A percentile compares a stretch with the other conserved stretches of the same genome.
Evolutionary conservation across 2,888 invertebrate species (phyloP).

Genomic region (Ectemnius cavifrons): DNA sequence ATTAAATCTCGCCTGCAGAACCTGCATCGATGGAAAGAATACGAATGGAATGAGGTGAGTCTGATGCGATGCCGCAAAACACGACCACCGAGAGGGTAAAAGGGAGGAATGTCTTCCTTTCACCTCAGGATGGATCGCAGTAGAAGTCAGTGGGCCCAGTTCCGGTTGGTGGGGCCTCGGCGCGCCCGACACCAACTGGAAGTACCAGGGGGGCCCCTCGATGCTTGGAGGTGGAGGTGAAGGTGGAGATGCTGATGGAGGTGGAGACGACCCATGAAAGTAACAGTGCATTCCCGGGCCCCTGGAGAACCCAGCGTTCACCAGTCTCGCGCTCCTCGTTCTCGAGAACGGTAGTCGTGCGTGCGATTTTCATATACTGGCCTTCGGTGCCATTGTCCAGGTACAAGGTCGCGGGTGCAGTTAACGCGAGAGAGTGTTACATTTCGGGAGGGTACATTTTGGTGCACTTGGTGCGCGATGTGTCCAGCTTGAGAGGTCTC

Average conservation of each 20-base stretch:
- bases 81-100: constrained; percentile 19
- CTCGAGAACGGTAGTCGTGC: constrained; percentile 43
- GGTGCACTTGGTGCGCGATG: constrained; percentile 47
- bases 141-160: constrained; percentile 16
- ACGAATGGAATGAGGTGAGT: neutral
- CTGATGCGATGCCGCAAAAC: neutral
- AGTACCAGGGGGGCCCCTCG: neutral
- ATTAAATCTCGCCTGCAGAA: too few relatives aligned
- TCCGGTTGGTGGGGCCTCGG: constrained; percentile 8
- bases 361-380: constrained; percentile 8
- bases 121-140: constrained; percentile 58
- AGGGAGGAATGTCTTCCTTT: constrained; percentile 73
- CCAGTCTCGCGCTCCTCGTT: constrained; percentile 40
- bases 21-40: neutral
- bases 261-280: constrained; percentile 75
- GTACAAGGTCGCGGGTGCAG: constrained; percentile 59
- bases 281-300: constrained; percentile 70
- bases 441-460: constrained; percentile 26
- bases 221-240: constrained; percentile 48
- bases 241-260: constrained; percentile 59
- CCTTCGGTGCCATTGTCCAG: constrained; percentile 41
- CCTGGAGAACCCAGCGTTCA: constrained; percentile 6
- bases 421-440: constrained; percentile 21
- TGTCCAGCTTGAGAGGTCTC: constrained; percentile 43
- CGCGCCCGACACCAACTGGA: neutral